Base-by-base conservation (phyloP, 37 sponge, comb jelly and placozoan genomes). In the Tethya wilhelma region DNA sequence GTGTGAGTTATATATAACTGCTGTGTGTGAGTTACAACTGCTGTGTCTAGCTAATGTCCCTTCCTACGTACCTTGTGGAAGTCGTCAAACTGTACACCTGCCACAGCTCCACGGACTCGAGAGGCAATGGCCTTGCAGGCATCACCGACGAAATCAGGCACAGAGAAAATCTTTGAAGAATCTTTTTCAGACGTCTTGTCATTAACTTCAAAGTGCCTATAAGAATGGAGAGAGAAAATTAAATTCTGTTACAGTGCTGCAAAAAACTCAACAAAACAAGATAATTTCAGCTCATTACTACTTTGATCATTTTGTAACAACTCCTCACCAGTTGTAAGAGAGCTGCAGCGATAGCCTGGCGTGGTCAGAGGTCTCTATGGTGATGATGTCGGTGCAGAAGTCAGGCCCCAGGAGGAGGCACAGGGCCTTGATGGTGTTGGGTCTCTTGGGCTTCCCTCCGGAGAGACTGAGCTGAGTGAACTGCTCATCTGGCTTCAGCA, bases 61-160 rank as follows among this genome's bases (percentile, higher is more conserved):
- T 65, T 32, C 33, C 1, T 7, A 25, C 59, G 4, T 62, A 90
- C 96, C 94, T 96, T 99, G 79, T 99, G 99, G 82, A 99, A 99
- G 80, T 99, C 99, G 38, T 99, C 99, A 78, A 99, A 99, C 83
- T 92, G 95, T 11, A 96, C 97, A 22, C 89, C 87, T 42, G 99
- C 99, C 2, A 99, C 99, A 33, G 97, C 93, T 72, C 99, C 99
- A 82, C 97, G 89, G 44, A 99, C 86, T 31, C 99, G 88, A 33
- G 99, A 99, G 66, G 99, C 99, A 71, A 99, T 96, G 65, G 99
- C 99, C 68, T 99, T 99, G 81, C 99, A 99, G 32, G 99, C 95
- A 77, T 99, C 99, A 9, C 99, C 99, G 31, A 96, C 95, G 83
- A 99, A 99, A 70, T 99, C 99, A 20, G 99, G 99, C 4, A 99